Base-by-base conservation (phyloP, 2,888 invertebrate species). In the Parochlus steinenii region DNA sequence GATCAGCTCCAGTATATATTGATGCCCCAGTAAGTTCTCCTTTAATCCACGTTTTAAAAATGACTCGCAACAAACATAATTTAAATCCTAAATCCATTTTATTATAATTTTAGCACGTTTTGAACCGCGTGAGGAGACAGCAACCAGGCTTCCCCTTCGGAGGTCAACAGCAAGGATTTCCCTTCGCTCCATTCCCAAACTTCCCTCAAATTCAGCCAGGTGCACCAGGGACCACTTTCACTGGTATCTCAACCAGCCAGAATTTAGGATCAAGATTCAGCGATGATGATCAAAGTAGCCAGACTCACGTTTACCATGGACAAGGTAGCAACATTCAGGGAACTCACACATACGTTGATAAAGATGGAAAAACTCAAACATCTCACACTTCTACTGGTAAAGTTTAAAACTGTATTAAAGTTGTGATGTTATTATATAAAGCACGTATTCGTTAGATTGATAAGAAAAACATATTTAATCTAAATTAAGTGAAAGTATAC, bases 261-360 rank as follows among this genome's bases (percentile, higher is more conserved):
- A n/a, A 11, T 7, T 26, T 40, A n/a, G 16, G 16, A 24, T 33
- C 26, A 6, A 37, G 40, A 16, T 40, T 40, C 22, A 38, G 40
- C 12, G 38, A 31, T 5, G 40, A 40, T 32, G 36, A 32, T 6
- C 18, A 17, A 17, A 14, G 10, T 11, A 31, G 34, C 8, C 34
- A 38, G n/a, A 27, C 34, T 25, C 18, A 20, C 12, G 22, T 24
- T 18, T 23, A 26, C 18, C 19, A 25, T 19, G 5, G 1, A 3
- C 12, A 12, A 3, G 25, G 15, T 12, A 27, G 33, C 6, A 10
- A 26, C 12, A 26, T 14, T 16, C 33, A 33, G 8, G 6, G 14
- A 12, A 25, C 17, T 10, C 3, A 3, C 1, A 26, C 26, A 10
- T 3, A 18, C 10, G 7, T 25, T 18, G 18, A 19, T 19, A 25